These are phyloP conservation scores for Glaucopsyche alexis DNA, from an alignment of 2,888 invertebrate genomes.

Conservation along the genomic window DNA sequence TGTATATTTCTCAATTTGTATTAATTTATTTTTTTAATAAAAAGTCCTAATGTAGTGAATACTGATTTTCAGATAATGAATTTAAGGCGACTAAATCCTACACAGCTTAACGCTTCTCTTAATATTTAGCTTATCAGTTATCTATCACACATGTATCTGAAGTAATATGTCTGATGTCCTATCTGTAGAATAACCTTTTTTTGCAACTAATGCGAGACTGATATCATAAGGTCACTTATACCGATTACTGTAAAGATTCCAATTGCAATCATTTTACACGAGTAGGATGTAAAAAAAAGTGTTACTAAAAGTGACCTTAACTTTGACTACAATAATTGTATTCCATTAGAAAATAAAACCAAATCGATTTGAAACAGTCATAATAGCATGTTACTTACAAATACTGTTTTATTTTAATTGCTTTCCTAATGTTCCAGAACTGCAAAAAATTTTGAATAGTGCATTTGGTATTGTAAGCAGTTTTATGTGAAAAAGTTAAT, in stretches of 20 bases:
- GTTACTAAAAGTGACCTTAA: slow-evolving; percentile 9
- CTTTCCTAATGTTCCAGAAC: background rate
- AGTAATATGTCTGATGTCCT: background rate
- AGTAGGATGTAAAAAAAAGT: background rate
- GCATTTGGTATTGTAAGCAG: background rate
- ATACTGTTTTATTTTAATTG: background rate
- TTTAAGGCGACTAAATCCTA: slow-evolving; percentile 4
- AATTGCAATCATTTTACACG: background rate
- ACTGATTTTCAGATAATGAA: slow-evolving; percentile 4
- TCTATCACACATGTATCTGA: background rate
- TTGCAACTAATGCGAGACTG: slow-evolving; percentile 15
- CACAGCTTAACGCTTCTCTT: slow-evolving; percentile 8
- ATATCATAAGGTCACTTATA: slow-evolving; percentile 10
- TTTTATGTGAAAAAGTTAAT: background rate
- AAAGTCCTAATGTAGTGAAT: background rate
- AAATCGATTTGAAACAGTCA: background rate
- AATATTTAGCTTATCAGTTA: background rate
- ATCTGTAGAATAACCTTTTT: background rate
- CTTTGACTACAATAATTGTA: background rate
- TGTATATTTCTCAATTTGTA: slow-evolving; percentile 16
- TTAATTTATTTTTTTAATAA: slow-evolving; percentile 13
- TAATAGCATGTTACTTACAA: background rate
- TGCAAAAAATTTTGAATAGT: background rate
- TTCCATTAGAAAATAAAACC: background rate
- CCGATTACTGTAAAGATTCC: background rate